Evolutionary conservation across 2,888 invertebrate genomes (phyloP).

Genomic region (Heteropelma amictum): DNA sequence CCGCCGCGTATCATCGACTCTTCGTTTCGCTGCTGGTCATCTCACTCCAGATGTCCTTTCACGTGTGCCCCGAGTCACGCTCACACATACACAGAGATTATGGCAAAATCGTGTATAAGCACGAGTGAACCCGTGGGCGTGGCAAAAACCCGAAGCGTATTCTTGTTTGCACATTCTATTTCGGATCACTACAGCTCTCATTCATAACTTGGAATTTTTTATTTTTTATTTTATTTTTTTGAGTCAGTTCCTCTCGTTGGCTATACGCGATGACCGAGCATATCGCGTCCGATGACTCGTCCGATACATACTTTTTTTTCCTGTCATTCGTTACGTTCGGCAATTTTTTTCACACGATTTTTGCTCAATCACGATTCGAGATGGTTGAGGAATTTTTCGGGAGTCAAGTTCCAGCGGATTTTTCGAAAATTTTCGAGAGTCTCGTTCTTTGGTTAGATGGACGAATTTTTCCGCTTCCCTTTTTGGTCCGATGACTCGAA

Average conservation of each 20-base stretch:
- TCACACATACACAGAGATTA: slow-evolving; percentile 8
- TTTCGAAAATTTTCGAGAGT: too few relatives aligned
- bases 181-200: slow-evolving; percentile 73
- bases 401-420: too few relatives aligned
- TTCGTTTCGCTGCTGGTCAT: slow-evolving; percentile 31
- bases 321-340: too few relatives aligned
- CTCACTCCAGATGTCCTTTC: slow-evolving; percentile 15
- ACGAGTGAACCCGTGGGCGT: slow-evolving; percentile 69
- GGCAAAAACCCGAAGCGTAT: slow-evolving; percentile 64
- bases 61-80: slow-evolving; percentile 42
- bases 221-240: slow-evolving; percentile 72
- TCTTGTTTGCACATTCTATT: slow-evolving; percentile 74
- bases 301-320: too few relatives aligned
- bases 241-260: too few relatives aligned
- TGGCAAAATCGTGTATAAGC: slow-evolving; percentile 33
- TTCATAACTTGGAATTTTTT: slow-evolving; percentile 77
- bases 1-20: slow-evolving; percentile 37
- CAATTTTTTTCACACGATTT: too few relatives aligned
- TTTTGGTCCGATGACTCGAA: too few relatives aligned
- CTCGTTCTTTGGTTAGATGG: too few relatives aligned
- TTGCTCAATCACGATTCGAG: too few relatives aligned
- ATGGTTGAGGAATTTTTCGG: too few relatives aligned
- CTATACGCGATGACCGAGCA: slow-evolving; percentile 65
- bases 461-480: too few relatives aligned
- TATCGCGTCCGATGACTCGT: too few relatives aligned